phyloP scores from a whole-genome alignment of 2,797 vertebrate genomes.

The Lagodon rhomboides region DNA sequence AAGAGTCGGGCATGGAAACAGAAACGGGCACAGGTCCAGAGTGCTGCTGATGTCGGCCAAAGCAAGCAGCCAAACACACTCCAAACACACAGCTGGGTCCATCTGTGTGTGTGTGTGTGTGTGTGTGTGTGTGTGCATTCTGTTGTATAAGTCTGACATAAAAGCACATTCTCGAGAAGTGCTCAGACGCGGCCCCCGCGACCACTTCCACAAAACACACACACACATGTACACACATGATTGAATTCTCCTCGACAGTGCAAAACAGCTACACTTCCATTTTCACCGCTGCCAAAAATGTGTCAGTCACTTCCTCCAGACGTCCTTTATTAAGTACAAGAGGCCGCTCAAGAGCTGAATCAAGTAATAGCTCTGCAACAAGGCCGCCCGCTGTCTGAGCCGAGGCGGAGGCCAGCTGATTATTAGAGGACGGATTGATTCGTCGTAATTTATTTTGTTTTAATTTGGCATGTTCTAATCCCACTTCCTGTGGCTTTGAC shows the following conservation, averaged over 20 bases:
- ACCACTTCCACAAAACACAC: constrained; percentile 35
- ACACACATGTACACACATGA: constrained; percentile 11
- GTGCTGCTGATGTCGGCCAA: constrained; percentile 49
- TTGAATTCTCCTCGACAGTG: constrained; percentile 62
- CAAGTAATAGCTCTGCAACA: constrained; percentile 47
- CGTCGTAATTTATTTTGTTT: constrained; percentile 43
- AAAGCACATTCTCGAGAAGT: constrained; percentile 43
- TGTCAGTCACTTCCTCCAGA: constrained; percentile 63
- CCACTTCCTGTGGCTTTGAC: constrained; percentile 38
- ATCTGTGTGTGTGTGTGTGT: constrained; percentile 15
- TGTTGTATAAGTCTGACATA: constrained; percentile 28
- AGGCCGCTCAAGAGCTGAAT: constrained; percentile 43
- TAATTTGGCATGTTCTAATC: constrained; percentile 16
- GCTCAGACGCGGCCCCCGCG: constrained; percentile 20
- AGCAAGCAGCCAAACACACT: constrained; percentile 41
- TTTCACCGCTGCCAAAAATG: constrained; percentile 64
- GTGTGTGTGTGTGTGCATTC: constrained; percentile 18
- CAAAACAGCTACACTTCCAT: constrained; percentile 60
- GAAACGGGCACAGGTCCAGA: constrained; percentile 27
- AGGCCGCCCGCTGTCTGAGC: constrained; percentile 39
- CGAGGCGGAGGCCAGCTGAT: constrained; percentile 13
- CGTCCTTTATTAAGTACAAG: constrained; percentile 58
- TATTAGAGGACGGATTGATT: constrained; percentile 51
- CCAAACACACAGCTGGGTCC: constrained; percentile 40
- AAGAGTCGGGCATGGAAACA: constrained; percentile 23